These are phyloP conservation scores for Sepioteuthis lessoniana DNA, from an alignment of 2,888 invertebrate genomes.

Conservation along the genomic window DNA sequence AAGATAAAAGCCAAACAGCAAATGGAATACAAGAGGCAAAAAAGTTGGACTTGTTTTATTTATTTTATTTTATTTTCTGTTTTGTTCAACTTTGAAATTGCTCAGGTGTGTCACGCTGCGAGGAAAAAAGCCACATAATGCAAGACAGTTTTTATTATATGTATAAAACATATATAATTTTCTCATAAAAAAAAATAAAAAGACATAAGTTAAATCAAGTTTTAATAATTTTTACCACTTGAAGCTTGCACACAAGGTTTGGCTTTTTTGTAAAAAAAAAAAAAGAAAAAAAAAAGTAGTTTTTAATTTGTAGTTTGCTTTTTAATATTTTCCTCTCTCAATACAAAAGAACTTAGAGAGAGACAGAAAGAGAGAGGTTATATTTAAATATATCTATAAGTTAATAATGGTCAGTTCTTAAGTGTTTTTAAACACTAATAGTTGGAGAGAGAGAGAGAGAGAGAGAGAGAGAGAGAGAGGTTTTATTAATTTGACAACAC, in stretches of 20 bases:
- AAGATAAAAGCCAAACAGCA: not conserved
- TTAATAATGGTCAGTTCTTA: not conserved
- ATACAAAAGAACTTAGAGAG: not conserved
- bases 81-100: constrained; percentile 33
- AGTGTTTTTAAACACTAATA: constrained; percentile 33
- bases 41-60: not conserved
- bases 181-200: not conserved
- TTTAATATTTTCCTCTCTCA: not conserved
- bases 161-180: not conserved
- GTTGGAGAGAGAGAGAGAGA: not conserved
- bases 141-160: constrained; percentile 4
- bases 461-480: not conserved
- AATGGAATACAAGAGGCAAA: constrained; percentile 21
- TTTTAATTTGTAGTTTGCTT: too few relatives aligned
- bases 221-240: not conserved
- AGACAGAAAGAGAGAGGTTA: not conserved
- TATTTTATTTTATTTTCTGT: not conserved
- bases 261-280: not conserved
- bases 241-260: not conserved
- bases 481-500: not conserved
- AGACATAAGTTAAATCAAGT: not conserved
- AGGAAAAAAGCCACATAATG: constrained; percentile 15
- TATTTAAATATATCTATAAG: not conserved
- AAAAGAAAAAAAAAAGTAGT: not conserved
- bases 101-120: constrained; percentile 33